These are phyloP conservation scores for Sisyra nigra DNA, from an alignment of 2,888 invertebrate genomes.

Conservation along the genomic window DNA sequence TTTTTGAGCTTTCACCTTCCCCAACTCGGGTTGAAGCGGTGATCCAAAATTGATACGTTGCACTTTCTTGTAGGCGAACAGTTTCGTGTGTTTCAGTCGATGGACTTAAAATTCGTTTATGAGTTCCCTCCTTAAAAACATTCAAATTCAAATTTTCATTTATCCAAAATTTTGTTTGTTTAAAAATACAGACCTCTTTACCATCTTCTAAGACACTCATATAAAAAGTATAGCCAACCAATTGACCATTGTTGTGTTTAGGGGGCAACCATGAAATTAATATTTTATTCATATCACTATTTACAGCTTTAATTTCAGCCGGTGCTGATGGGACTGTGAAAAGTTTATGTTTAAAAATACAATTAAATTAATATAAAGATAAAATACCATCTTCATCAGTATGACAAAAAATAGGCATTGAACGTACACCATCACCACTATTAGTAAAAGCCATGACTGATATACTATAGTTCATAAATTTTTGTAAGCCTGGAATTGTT, in stretches of 20 bases:
- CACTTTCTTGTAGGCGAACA: slow-evolving; percentile 48
- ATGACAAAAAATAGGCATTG: slow-evolving; percentile 67
- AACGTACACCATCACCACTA: slow-evolving; percentile 77
- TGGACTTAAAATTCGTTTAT: slow-evolving; percentile 54
- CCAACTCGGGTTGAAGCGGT: slow-evolving; percentile 70
- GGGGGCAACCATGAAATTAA: slow-evolving; percentile 85
- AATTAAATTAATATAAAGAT: neutral
- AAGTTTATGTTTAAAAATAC: neutral
- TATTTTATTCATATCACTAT: slow-evolving; percentile 71
- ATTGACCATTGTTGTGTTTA: slow-evolving; percentile 62
- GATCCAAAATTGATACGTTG: slow-evolving; percentile 59
- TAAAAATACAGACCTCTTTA: slow-evolving; percentile 42
- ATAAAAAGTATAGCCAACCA: slow-evolving; percentile 70
- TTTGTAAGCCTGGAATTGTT: slow-evolving; percentile 57
- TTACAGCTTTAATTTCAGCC: slow-evolving; percentile 78
- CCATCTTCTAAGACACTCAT: slow-evolving; percentile 67
- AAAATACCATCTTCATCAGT: slow-evolving; percentile 72
- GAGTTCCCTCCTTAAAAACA: slow-evolving; percentile 44
- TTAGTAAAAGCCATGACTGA: slow-evolving; percentile 78
- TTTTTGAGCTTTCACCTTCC: slow-evolving; percentile 66
- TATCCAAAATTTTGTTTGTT: no score
- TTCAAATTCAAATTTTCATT: no score
- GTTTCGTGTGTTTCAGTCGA: slow-evolving; percentile 56
- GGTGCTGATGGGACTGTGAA: slow-evolving; percentile 72
- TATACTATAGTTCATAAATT: slow-evolving; percentile 85